Evolutionary conservation across 2,888 invertebrate species (phyloP), one percentile per base, ranked within the genome.

Genomic region (Dasypogon diadema): DNA sequence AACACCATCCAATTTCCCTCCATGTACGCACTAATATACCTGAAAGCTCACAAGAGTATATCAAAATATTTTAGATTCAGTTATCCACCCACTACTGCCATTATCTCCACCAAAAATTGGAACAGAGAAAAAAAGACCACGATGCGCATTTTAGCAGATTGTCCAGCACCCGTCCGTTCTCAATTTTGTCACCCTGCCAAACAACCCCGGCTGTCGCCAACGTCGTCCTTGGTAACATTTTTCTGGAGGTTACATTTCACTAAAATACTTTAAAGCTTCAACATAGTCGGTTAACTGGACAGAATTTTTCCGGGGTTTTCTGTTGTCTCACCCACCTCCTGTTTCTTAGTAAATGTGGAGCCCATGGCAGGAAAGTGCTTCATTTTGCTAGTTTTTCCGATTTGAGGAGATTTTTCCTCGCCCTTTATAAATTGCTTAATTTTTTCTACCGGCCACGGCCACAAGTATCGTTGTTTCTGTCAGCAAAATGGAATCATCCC

Each of bases 161-260:
- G 42, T 42, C 42, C 42, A 42, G 63, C 3, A 18, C 16, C 18
- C 42, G 63, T 46, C 65, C 48, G 65, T 65, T 6, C 48, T 16
- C 46, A 48, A 48, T 65, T 65, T 46, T 65, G 65, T 65, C 65
- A 65, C 48, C 18, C 48, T 65, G 65, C 65, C 65, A 65, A 65
- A 65, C 48, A 46, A 65, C 24, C 48, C 24, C 65, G 65, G 14
- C 65, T 65, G 65, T 65, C 65, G 65, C 26, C 48, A 24, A 24
- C 48, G 24, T 65, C 65, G 65, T 65, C 46, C 65, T 46, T 16
- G 48, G 65, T 65, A 48, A 65, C 65, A 65, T 65, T 65, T 65
- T 65, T 48, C 65, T 46, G 24, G 63, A 63, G 63, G 37, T 42
- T 63, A 65, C 65, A 65, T 24, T 65, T 48, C 48, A 65, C 60